These are phyloP conservation scores for Dasysyrphus albostriatus DNA, from an alignment of 2,888 invertebrate genomes.

Conservation along the genomic window DNA sequence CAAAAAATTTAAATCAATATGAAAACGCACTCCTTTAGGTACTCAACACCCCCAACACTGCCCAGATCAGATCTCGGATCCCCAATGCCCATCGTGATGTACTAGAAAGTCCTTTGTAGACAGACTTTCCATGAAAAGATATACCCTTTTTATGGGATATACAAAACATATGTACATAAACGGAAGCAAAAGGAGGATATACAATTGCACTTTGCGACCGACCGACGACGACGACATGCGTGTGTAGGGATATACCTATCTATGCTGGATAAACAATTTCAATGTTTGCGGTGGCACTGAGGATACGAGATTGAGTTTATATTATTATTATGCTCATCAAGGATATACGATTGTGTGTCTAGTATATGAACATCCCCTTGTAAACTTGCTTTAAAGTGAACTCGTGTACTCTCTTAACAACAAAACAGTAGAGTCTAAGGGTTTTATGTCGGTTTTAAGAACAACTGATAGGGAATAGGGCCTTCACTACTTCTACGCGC, in stretches of 20 bases:
- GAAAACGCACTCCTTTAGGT: constrained; percentile 40
- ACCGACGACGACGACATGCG: not conserved
- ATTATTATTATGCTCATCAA: constrained; percentile 61
- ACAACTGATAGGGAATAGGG: not conserved
- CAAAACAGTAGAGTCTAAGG: constrained; percentile 32
- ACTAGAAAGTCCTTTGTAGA: constrained; percentile 23
- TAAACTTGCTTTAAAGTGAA: constrained; percentile 51
- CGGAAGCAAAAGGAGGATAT: constrained; percentile 36
- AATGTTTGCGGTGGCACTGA: constrained; percentile 51
- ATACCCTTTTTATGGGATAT: constrained; percentile 25
- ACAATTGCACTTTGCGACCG: constrained; percentile 10
- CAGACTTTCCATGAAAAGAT: constrained; percentile 13
- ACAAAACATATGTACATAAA: not conserved
- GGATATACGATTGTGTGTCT: constrained; percentile 33
- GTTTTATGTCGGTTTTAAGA: not conserved
- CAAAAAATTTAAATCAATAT: constrained; percentile 58
- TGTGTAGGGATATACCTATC: constrained; percentile 3
- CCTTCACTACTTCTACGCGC: too few species aligned
- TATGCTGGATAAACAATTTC: constrained; percentile 37
- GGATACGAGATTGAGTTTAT: constrained; percentile 39
- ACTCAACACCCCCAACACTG: constrained; percentile 37
- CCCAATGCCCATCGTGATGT: not conserved
- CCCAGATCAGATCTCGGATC: constrained; percentile 6
- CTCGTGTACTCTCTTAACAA: constrained; percentile 10
- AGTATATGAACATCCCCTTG: constrained; percentile 39